These are phyloP conservation scores for Saiga tatarica DNA, from an alignment of 2,113 vertebrate species.

Conservation along the genomic window DNA sequence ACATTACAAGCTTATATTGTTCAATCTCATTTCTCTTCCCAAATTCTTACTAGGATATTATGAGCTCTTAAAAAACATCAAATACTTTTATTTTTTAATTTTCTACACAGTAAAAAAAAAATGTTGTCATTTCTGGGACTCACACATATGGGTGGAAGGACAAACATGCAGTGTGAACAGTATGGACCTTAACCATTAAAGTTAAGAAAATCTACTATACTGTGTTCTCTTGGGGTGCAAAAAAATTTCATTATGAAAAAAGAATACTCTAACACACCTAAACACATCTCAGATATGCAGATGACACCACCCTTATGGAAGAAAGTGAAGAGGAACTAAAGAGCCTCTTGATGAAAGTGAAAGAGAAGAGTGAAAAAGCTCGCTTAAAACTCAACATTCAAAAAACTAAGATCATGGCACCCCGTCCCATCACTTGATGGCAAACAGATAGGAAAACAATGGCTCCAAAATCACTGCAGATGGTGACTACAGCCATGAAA, in stretches of 20 bases:
- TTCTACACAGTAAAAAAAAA: conserved; percentile 21
- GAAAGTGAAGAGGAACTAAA: background rate
- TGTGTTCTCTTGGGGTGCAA: background rate
- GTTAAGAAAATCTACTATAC: background rate
- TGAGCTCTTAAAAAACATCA: conserved; percentile 1
- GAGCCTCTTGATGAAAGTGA: background rate
- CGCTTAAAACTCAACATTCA: background rate
- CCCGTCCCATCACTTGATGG: background rate
- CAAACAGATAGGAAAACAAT: background rate
- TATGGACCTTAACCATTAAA: background rate
- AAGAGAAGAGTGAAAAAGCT: background rate
- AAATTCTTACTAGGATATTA: conserved; percentile 43
- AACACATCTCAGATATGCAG: background rate
- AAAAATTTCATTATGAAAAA: conserved; percentile 43
- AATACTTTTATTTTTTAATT: conserved; percentile 33
- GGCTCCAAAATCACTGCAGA: background rate
- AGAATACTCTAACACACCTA: background rate
- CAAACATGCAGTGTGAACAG: background rate
- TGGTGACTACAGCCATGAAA: background rate
- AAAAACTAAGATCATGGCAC: background rate
- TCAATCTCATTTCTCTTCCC: conserved; percentile 29
- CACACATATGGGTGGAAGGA: conserved; percentile 18
- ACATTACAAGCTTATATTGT: conserved; percentile 31
- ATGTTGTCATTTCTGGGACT: background rate
- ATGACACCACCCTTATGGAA: background rate